Evolutionary conservation across 2,888 invertebrate genomes (phyloP), one percentile per base, ranked within the genome.

Genomic region (Eutolmus rufibarbis): DNA sequence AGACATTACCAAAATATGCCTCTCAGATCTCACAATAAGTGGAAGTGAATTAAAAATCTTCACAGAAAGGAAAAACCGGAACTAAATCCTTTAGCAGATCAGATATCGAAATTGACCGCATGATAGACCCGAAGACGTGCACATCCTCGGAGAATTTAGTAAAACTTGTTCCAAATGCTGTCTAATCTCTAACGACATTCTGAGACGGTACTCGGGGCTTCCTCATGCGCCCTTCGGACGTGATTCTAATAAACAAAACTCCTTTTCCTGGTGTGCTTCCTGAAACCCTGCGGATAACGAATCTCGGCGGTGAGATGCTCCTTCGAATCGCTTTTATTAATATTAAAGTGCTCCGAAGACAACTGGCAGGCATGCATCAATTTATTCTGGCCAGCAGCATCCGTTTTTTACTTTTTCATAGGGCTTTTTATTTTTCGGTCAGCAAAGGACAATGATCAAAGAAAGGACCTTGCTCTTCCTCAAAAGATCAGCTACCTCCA

Each of bases 391-490:
- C 86, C 76, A 86, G 34, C 86, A 86, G 78, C 86, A 78, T 79
- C 57, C 31, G 46, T 78, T 86, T 86, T 78, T 56, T 79, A n/a
- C 23, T 19, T 77, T 19, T 77, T 43, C 14, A 23, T 43, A 43
- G 12, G 43, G 19, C 28, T 12, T 66, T 78, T 43, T 51, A 86
- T 51, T 74, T 77, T 28, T 77, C 51, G 86, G 86, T 86, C 78
- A 86, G 78, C 43, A 37, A 28, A 78, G 66, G 23, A 86, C 66
- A 86, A 86, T 86, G 77, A 78, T 66, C 57, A 78, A 77, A 77
- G 81, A 31, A 87, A 86, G 86, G 81, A 88, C 87, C 87, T 85
- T 57, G 28, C 34, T 85, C 87, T 88, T 88, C 87, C 88, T 88
- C 85, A 74, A 87, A 88, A 85, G 87, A 88, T 88, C 85, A 84